phyloP scores from a whole-genome alignment of 1,140 invertebrate genomes.

The Ladona fulva region DNA sequence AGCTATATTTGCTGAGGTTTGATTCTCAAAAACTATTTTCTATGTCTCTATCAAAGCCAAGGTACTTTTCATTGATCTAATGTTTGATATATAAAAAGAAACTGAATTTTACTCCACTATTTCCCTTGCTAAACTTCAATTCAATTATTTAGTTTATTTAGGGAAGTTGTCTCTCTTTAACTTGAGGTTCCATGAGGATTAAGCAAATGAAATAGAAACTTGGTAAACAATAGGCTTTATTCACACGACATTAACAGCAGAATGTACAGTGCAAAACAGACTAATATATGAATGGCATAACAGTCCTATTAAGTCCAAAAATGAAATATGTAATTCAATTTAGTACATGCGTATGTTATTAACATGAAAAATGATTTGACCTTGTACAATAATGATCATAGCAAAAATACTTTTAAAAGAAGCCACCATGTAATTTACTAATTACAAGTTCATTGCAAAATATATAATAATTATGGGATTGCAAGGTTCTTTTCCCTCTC shows the following conservation, averaged over 20 bases:
- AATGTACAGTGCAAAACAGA: not conserved
- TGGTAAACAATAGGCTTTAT: conserved; percentile 2
- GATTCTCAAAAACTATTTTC: too few species aligned
- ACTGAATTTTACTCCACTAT: too few species aligned
- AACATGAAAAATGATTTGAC: too few species aligned
- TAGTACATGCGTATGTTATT: not conserved
- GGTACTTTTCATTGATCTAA: too few species aligned
- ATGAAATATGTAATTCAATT: not conserved
- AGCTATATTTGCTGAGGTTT: too few species aligned
- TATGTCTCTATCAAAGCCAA: too few species aligned
- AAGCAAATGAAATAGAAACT: too few species aligned
- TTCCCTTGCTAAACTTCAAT: too few species aligned
- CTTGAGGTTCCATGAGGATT: too few species aligned
- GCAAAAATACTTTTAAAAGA: not conserved
- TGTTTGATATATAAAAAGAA: too few species aligned
- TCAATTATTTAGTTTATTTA: too few species aligned
- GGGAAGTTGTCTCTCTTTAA: too few species aligned
- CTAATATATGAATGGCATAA: not conserved
- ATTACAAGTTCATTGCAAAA: not conserved
- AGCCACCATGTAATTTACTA: not conserved
- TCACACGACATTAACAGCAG: not conserved
- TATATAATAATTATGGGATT: not conserved
- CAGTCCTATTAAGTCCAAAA: not conserved
- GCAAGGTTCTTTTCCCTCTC: not conserved
- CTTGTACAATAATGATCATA: not conserved